phyloP scores from a whole-genome alignment of 2,797 vertebrate species.

The Rhinella marina region DNA sequence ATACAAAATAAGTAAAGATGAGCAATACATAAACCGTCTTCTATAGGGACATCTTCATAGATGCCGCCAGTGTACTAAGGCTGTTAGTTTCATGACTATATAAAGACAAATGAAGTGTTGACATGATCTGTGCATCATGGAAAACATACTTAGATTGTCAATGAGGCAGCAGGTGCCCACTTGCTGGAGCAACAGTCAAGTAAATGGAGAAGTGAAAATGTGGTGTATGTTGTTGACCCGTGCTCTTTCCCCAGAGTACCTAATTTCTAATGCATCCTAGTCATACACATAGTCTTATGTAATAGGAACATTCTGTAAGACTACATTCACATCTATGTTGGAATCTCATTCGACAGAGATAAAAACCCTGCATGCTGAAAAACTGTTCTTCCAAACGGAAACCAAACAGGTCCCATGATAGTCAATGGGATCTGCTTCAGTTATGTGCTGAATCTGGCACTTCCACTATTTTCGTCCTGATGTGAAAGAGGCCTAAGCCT shows the following conservation, averaged over 20 bases:
- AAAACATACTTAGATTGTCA: conserved; percentile 68
- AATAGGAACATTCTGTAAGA: not conserved
- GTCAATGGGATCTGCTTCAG: no score
- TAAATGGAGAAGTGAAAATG: conserved; percentile 41
- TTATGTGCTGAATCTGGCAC: no score
- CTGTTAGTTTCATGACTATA: conserved; percentile 31
- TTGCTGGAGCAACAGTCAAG: conserved; percentile 61
- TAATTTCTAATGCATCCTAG: not conserved
- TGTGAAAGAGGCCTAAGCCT: not conserved
- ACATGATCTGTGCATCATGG: conserved; percentile 64
- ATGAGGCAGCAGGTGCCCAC: conserved; percentile 66
- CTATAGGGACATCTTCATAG: not conserved
- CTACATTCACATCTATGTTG: no score
- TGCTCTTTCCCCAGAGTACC: conserved; percentile 18
- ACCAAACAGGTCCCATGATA: no score
- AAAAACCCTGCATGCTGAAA: no score
- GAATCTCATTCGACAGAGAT: no score
- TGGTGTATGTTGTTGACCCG: conserved; percentile 35
- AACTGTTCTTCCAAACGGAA: no score
- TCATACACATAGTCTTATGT: not conserved
- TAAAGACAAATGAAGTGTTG: conserved; percentile 60
- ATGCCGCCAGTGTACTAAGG: not conserved
- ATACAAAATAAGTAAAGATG: not conserved
- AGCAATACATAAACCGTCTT: not conserved
- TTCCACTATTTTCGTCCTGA: no score